Percentiles rank a stretch among this genome's conserved stretches.
These are phyloP conservation scores for Microcebus jonahi DNA, from an alignment of 2,113 vertebrate species.

Conservation along the genomic window DNA sequence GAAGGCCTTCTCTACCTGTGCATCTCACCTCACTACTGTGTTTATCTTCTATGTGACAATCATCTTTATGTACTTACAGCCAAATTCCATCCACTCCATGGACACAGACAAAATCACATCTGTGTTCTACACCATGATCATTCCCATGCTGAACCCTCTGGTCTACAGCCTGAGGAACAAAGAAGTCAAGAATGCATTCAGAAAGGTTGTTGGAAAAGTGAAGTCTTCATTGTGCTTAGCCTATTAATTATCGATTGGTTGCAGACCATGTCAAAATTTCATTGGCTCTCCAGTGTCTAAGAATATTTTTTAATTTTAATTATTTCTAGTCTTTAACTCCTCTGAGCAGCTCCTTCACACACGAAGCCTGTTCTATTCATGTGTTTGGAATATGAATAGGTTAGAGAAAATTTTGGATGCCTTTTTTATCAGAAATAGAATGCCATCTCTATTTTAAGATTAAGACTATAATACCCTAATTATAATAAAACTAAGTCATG, in stretches of 20 bases:
- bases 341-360: not conserved
- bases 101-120: conserved; percentile 46
- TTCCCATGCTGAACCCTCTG: conserved; percentile 67
- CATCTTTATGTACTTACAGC: conserved; percentile 63
- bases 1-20: conserved; percentile 70
- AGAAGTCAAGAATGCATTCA: conserved; percentile 52
- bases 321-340: not conserved
- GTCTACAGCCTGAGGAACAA: conserved; percentile 70
- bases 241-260: not conserved
- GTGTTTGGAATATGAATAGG: not conserved
- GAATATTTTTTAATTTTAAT: not conserved
- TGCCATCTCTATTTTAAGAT: not conserved
- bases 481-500: not conserved
- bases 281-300: not conserved
- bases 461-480: not conserved
- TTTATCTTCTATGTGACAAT: conserved; percentile 56
- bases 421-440: not conserved
- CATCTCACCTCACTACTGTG: conserved; percentile 50
- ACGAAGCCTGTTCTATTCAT: not conserved
- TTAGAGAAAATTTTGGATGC: not conserved
- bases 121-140: conserved; percentile 51
- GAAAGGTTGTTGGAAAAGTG: conserved; percentile 14
- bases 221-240: not conserved
- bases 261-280: not conserved
- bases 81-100: conserved; percentile 56